phyloP scores from a whole-genome alignment of 2,797 vertebrate species.

The Sebastes kiyomatsui region DNA sequence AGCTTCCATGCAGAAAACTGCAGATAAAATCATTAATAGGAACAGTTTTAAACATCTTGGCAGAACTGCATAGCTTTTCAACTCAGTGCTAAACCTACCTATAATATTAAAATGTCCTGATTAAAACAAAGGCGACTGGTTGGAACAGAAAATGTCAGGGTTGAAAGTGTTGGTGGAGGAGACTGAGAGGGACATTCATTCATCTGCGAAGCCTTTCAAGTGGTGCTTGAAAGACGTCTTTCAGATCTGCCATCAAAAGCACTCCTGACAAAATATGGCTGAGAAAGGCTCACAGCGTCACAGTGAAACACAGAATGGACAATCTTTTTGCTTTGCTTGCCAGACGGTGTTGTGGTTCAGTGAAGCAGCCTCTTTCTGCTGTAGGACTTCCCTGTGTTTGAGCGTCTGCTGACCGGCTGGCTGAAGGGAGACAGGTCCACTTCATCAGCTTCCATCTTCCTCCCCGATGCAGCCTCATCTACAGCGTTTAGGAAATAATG shows the following conservation, averaged over 20 bases:
- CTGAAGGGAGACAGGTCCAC: conserved; percentile 80
- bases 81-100: background rate
- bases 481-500: background rate
- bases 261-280: background rate
- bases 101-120: background rate
- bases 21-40: background rate
- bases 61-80: background rate
- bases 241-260: conserved; percentile 26
- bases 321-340: background rate
- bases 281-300: background rate
- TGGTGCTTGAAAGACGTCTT: conserved; percentile 10
- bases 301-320: background rate
- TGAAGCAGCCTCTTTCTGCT: conserved; percentile 89
- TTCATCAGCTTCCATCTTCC: conserved; percentile 17
- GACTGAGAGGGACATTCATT: conserved; percentile 19
- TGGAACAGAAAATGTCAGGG: background rate
- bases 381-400: conserved; percentile 77
- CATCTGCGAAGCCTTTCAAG: background rate
- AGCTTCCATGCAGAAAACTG: background rate
- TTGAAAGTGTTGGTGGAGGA: background rate
- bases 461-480: conserved; percentile 63
- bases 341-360: conserved; percentile 15
- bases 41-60: background rate
- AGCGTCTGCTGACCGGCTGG: conserved; percentile 53
- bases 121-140: background rate